Evolutionary conservation across 2,797 vertebrate species (phyloP), one percentile per base, ranked within the genome.

Genomic region (Gephyroberyx darwinii): DNA sequence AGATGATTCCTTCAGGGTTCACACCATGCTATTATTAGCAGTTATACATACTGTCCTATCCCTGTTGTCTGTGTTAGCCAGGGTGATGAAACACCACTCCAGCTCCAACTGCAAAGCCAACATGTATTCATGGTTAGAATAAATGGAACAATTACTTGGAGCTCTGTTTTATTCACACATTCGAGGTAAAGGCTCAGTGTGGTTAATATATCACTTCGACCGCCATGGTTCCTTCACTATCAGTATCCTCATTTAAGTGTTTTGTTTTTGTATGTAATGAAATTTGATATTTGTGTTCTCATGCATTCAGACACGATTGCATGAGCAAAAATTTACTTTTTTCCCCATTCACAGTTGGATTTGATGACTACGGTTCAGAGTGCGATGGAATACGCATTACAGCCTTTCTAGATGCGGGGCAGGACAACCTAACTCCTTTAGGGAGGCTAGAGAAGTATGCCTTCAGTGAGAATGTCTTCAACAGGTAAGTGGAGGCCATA

Each of bases 381-480:
- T 96, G 96, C 51, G 95, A 95, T 56, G 94, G 94, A 78, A 94
- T 95, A 91, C 95, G 95, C 81, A 95, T 96, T 86, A 96, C 94
- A 9, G 94, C 96, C 0, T 97, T 97, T 76, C 86, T 97, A 65
- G 96, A 96, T 85, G 95, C 95, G 14, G 95, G 95, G 48, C 96
- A 96, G 83, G 95, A 96, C 72, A 95, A 95, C 81, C 88, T 96
- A 59, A 94, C 94, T 69, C 96, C 95, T 37, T 91, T 97, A 35
- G 92, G 93, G 72, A 93, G 94, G 82, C 91, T 97, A 70, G 96
- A 96, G 84, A 98, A 98, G 84, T 96, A 95, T 12, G 95, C 95
- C 63, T 96, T 97, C 91, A 97, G 96, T 9, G 95, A 96, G 71
- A 96, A 95, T 76, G 90, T 96, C 52, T 98, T 98, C 85, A 96